Evolutionary conservation across 2,888 invertebrate genomes (phyloP), one percentile per base, ranked within the genome.

Genomic region (Timandra comae): DNA sequence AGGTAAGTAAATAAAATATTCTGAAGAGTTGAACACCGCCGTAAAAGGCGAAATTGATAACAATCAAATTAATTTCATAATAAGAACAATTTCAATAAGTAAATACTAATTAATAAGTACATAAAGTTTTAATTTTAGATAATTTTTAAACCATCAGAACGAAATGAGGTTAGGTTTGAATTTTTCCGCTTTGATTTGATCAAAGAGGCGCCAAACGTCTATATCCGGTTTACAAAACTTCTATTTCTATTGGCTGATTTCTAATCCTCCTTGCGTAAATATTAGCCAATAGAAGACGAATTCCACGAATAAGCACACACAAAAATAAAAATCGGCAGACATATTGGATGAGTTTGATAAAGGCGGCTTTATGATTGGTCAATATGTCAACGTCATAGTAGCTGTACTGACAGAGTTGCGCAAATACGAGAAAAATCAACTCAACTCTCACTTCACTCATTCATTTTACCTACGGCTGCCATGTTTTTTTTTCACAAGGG

Each of bases 401-500:
- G 57, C 63, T 65, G 38, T 69, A n/a, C 72, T 74, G 77, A 78
- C 79, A 76, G 78, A 75, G 80, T 80, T 80, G 82, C 84, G 86
- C 81, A 84, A 76, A 72, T 67, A 70, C 63, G 71, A 56, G 62
- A 65, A 61, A 62, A 69, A 16, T 16, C 16, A 16, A 67, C 68
- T 60, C 61, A 66, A 76, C 71, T 78, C 75, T 72, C 72, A 69
- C 75, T 81, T 16, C 72, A 63, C 69, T 63, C 71, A 64, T 6
- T 16, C 16, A 16, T 16, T 16, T 16, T 16, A 16, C 6, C 71
- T 70, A 65, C 65, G 82, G 80, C 89, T 90, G 91, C 91, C 92
- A 92, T 92, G 91, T 91, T 91, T 90, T 90, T 89, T 90, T 88
- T 43, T 41, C 41, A 37, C 88, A 88, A 89, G 88, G 89, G 90